These are phyloP conservation scores for Prionailurus viverrinus DNA, from an alignment of 2,113 vertebrate species.

Conservation along the genomic window DNA sequence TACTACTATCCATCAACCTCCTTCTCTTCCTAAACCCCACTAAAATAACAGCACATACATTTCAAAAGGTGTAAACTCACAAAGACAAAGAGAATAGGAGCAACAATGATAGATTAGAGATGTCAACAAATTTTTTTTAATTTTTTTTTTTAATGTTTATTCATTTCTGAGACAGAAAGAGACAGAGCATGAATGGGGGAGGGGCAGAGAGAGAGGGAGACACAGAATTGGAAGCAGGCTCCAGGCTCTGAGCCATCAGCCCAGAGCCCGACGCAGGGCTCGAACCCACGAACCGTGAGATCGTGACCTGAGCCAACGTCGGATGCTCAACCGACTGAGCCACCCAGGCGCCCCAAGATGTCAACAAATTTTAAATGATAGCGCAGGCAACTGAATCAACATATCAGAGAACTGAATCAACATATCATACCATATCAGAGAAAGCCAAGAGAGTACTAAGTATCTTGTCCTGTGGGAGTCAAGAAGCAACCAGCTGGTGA, in stretches of 20 bases:
- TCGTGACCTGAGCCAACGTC: too few species aligned
- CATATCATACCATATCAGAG: not conserved
- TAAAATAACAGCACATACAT: conserved; percentile 33
- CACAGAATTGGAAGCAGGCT: too few species aligned
- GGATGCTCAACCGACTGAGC: too few species aligned
- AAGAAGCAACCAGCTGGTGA: not conserved
- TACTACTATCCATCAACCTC: not conserved
- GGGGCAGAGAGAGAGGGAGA: too few species aligned
- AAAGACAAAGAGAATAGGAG: not conserved
- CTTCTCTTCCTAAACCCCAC: not conserved
- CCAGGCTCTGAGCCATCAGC: too few species aligned
- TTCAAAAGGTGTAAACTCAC: not conserved
- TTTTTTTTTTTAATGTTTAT: too few species aligned
- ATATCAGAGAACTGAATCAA: not conserved
- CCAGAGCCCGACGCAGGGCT: too few species aligned
- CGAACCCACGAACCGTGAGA: too few species aligned
- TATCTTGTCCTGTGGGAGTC: not conserved
- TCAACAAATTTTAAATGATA: not conserved
- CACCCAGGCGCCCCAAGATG: not conserved
- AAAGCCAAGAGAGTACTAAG: not conserved
- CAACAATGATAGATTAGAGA: not conserved
- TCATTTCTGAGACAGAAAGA: too few species aligned
- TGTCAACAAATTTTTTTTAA: not conserved
- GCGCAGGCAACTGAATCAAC: not conserved
- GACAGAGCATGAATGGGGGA: too few species aligned